phyloP scores from a whole-genome alignment of 2,797 vertebrate genomes.

The Brachymystax lenok region DNA sequence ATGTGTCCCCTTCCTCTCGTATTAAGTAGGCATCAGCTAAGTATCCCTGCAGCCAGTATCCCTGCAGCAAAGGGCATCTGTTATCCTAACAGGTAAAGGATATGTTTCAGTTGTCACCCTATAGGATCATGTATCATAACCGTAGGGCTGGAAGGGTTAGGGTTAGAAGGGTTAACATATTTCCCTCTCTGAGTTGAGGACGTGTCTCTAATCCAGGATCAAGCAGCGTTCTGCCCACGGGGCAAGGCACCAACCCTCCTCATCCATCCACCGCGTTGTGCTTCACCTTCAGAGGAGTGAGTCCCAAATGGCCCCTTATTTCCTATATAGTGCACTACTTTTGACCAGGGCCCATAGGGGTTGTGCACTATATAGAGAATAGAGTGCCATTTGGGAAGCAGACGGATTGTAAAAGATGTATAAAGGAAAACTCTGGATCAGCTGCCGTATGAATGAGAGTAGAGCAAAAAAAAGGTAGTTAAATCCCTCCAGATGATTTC shows the following conservation, averaged over 20 bases:
- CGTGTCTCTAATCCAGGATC: constrained; percentile 66
- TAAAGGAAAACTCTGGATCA: constrained; percentile 40
- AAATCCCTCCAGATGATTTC: constrained; percentile 14
- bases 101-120: constrained; percentile 57
- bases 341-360: constrained; percentile 20
- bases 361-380: constrained; percentile 42
- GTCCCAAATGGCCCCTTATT: too few relatives aligned
- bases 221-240: constrained; percentile 58
- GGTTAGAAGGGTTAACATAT: constrained; percentile 63
- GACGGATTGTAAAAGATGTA: constrained; percentile 15
- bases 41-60: too few relatives aligned
- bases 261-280: too few relatives aligned
- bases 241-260: constrained; percentile 26
- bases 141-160: constrained; percentile 67
- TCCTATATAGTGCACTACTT: too few relatives aligned
- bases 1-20: too few relatives aligned
- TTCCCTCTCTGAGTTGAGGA: constrained; percentile 60
- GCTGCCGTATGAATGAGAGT: constrained; percentile 44
- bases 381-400: constrained; percentile 21
- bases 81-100: constrained; percentile 43
- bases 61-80: too few relatives aligned
- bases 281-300: too few relatives aligned
- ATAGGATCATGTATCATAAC: constrained; percentile 63
- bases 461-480: constrained; percentile 8
- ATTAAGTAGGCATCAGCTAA: too few relatives aligned